Percentiles rank a stretch among this genome's conserved stretches.
Evolutionary conservation across 2,888 invertebrate species (phyloP).

Genomic region (Ferdinandea cuprea): DNA sequence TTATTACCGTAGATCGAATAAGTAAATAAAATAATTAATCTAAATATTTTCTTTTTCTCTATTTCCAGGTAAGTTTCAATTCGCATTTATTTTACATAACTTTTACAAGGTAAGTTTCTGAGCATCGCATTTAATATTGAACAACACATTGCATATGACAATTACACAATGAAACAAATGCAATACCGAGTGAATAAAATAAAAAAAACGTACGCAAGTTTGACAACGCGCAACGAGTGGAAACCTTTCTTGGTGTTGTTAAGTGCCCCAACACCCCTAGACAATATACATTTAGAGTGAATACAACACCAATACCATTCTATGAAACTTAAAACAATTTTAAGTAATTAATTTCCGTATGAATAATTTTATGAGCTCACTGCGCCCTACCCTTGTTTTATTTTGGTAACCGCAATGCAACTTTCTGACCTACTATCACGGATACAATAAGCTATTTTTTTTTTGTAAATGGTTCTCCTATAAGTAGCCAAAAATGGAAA

Average conservation of each 20-base stretch:
- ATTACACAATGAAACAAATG: neutral
- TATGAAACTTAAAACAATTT: neutral
- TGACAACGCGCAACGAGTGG: neutral
- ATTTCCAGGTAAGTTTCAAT: conserved; percentile 62
- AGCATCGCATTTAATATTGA: conserved; percentile 30
- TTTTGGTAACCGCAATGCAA: neutral
- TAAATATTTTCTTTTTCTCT: conserved; percentile 6
- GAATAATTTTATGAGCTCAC: conserved; percentile 1
- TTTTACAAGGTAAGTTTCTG: conserved; percentile 61
- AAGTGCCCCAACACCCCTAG: neutral
- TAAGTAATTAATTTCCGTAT: conserved; percentile 3
- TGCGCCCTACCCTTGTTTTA: neutral
- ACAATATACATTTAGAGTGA: neutral
- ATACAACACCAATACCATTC: neutral
- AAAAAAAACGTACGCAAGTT: neutral
- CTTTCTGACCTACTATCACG: conserved; percentile 16
- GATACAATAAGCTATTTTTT: neutral
- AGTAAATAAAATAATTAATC: neutral
- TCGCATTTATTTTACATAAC: conserved; percentile 28
- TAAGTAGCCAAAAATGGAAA: neutral
- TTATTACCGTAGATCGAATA: too few relatives aligned
- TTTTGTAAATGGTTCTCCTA: neutral
- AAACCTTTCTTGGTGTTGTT: neutral
- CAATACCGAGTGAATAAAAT: neutral
- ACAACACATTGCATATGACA: neutral